Evolutionary conservation across 2,797 vertebrate genomes (phyloP).

Genomic region (Gephyroberyx darwinii): DNA sequence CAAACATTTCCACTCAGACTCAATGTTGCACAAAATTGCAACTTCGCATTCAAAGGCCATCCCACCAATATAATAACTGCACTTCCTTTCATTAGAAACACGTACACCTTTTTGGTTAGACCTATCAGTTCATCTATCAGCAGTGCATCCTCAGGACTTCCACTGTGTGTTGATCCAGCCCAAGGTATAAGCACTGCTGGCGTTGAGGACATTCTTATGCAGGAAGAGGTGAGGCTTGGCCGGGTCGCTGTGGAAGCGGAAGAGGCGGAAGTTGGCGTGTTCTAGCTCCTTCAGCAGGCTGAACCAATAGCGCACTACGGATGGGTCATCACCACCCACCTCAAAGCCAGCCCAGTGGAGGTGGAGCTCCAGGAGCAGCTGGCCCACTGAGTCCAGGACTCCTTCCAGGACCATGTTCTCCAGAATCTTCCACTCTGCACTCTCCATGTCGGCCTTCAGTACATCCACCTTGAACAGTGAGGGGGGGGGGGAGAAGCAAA

Average conservation of each 20-base stretch:
- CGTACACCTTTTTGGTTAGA: neutral
- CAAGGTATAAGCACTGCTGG: slow-evolving; percentile 90
- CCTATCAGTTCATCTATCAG: neutral
- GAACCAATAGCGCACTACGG: slow-evolving; percentile 95
- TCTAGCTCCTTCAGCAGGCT: slow-evolving; percentile 93
- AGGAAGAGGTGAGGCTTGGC: slow-evolving; percentile 89
- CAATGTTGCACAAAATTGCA: neutral
- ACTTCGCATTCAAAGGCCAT: neutral
- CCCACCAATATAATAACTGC: neutral
- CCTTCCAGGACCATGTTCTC: slow-evolving; percentile 94
- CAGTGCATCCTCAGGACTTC: slow-evolving; percentile 65
- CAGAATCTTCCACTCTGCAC: slow-evolving; percentile 96
- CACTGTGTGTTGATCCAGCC: slow-evolving; percentile 94
- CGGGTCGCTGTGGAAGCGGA: slow-evolving; percentile 86
- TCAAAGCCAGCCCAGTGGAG: slow-evolving; percentile 97
- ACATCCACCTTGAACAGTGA: slow-evolving; percentile 86
- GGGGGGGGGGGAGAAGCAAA: no score
- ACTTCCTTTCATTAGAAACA: neutral
- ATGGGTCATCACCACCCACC: slow-evolving; percentile 89
- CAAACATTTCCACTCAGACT: slow-evolving; percentile 1
- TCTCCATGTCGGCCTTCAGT: slow-evolving; percentile 94
- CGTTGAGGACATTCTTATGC: slow-evolving; percentile 88
- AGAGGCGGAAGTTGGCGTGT: slow-evolving; percentile 88
- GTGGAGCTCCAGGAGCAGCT: slow-evolving; percentile 92
- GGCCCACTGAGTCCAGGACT: slow-evolving; percentile 89